Evolutionary conservation across 2,113 vertebrate genomes (phyloP), one percentile per base, ranked within the genome.

Genomic region (Chrysemys picta): DNA sequence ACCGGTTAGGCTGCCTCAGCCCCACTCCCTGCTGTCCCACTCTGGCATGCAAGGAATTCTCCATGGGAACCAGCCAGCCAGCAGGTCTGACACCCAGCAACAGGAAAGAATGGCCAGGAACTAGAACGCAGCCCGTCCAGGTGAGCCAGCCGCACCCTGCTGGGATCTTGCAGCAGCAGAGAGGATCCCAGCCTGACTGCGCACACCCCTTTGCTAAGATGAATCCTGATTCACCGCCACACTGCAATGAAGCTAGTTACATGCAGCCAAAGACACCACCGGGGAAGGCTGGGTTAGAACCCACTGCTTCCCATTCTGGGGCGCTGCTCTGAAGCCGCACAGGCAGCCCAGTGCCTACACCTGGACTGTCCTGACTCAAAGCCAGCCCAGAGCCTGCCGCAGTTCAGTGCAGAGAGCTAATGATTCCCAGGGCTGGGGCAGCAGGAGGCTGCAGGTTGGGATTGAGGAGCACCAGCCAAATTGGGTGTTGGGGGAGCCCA

Each of bases 21-120:
- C 84, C 89, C 87, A 69, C 90, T 96, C 95, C 90, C 13, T 0
- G 89, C 42, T 12, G 12, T 38, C 89, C 93, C 2, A 93, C 96
- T 95, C 85, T 1, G 3, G 96, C 95, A 97, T 0, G 94, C 86
- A 86, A 93, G 93, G 94, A 96, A 97, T 97, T 95, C 96, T 94
- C 91, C 0, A 2, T 8, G 84, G 75, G 93, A 96, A 88, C 38
- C 56, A 1, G 1, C 21, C 86, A 0, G 0, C 83, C 79, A 38
- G 4, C 82, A 95, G 81, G 47, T 24, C 59, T 72, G 54, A 35
- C 57, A 25, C 83, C 7, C 91, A 96, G 86, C 81, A 80, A 47
- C 1, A 0, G 31, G 86, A 57, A 95, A 62, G 42, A 42, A 93
- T 0, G 0, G 53, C 75, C 84, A 75, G 69, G 21, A 42, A 38